Conservation (phyloP, 2,113 vertebrate species). For the Urocolius indicus region DNA sequence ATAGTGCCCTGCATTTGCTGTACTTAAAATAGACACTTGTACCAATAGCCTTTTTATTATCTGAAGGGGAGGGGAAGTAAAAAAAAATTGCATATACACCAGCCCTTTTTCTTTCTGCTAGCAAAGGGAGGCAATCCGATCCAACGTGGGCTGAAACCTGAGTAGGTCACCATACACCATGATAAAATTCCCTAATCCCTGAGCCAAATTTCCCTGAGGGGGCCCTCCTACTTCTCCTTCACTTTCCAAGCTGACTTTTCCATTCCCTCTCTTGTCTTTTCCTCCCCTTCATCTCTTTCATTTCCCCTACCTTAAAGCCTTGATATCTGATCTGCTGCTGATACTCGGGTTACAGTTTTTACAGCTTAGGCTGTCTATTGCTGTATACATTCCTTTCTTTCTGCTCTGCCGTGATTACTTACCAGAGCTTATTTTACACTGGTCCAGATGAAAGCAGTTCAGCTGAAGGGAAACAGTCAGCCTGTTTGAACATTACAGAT, state of each 20-base stretch:
- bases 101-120: slow-evolving; percentile 87
- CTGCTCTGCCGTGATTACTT: slow-evolving; percentile 93
- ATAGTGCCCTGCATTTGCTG: slow-evolving; percentile 72
- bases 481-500: slow-evolving; percentile 87
- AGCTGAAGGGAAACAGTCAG: slow-evolving; percentile 96
- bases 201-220: slow-evolving; percentile 95
- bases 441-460: slow-evolving; percentile 94
- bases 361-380: slow-evolving; percentile 95
- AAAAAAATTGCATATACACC: slow-evolving; percentile 76
- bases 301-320: slow-evolving; percentile 97
- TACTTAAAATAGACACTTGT: slow-evolving; percentile 81
- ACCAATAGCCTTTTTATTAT: slow-evolving; percentile 83
- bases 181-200: slow-evolving; percentile 99
- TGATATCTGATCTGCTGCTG: slow-evolving; percentile 93
- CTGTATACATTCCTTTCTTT: slow-evolving; percentile 99
- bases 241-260: slow-evolving; percentile 93
- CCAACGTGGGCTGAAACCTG: slow-evolving; percentile 90
- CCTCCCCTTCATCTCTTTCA: slow-evolving; percentile 87
- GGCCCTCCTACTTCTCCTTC: slow-evolving; percentile 84
- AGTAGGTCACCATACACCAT: slow-evolving; percentile 98
- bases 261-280: slow-evolving; percentile 83
- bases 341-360: slow-evolving; percentile 98
- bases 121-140: slow-evolving; percentile 89
- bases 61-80: background rate
- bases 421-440: slow-evolving; percentile 95